Evolutionary conservation across 2,113 vertebrate species (phyloP).

Genomic region (Pygoscelis antarcticus): DNA sequence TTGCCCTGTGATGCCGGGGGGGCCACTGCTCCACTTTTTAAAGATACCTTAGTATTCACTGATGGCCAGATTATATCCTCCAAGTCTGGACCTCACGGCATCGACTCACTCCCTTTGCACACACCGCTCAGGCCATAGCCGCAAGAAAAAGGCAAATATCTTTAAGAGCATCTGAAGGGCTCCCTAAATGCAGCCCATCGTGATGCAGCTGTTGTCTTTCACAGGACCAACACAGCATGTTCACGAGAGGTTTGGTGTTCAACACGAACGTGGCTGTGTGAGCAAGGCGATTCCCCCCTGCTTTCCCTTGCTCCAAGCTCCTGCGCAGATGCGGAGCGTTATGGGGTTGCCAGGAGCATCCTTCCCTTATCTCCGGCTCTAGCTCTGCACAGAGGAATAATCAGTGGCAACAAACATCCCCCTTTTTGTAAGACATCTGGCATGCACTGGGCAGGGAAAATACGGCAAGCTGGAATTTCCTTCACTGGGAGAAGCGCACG

Average conservation of each 20-base stretch:
- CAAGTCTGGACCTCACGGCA: neutral
- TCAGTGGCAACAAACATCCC: neutral
- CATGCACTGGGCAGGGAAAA: neutral
- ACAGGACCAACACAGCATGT: accelerated
- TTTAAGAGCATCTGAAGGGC: neutral
- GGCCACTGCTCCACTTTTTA: neutral
- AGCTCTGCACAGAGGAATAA: neutral
- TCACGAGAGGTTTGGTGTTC: neutral
- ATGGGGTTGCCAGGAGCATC: neutral
- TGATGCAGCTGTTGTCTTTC: neutral
- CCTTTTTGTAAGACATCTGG: neutral
- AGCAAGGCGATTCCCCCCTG: neutral
- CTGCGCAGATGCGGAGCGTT: accelerated
- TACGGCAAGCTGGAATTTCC: slow-evolving; percentile 24
- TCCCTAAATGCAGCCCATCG: neutral
- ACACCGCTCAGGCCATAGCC: accelerated
- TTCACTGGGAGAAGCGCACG: neutral
- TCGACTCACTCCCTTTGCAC: neutral
- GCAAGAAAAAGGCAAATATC: neutral
- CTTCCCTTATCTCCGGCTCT: neutral
- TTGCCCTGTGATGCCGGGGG: neutral
- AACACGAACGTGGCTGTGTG: accelerated
- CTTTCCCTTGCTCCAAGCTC: neutral
- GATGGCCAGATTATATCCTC: neutral
- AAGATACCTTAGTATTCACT: neutral